These are phyloP conservation scores for Siderastrea siderea DNA, from an alignment of 92 coral and sea anemone species.

Conservation along the genomic window DNA sequence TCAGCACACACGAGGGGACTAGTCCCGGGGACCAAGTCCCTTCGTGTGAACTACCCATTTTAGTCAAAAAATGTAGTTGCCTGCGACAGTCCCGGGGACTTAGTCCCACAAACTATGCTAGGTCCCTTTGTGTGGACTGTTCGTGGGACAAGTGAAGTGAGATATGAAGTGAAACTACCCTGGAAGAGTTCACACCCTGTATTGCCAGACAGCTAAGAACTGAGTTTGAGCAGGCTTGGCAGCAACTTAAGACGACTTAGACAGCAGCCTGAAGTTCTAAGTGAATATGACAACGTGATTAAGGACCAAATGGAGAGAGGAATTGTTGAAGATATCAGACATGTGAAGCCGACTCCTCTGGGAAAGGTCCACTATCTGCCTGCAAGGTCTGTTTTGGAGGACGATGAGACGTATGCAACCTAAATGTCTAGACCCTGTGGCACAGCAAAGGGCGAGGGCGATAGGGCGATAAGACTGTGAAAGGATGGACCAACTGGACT, in stretches of 20 bases:
- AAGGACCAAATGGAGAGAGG: slow-evolving; percentile 49
- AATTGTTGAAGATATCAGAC: slow-evolving; percentile 14
- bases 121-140: too few species aligned
- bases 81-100: too few species aligned
- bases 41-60: too few species aligned
- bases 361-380: slow-evolving; percentile 59
- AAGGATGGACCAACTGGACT: too few species aligned
- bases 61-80: too few species aligned
- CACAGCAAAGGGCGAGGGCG: too few species aligned
- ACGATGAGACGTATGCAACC: slow-evolving; percentile 45
- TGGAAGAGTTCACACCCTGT: slow-evolving; percentile 59
- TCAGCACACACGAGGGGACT: too few species aligned
- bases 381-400: slow-evolving; percentile 16
- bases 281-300: slow-evolving; percentile 46
- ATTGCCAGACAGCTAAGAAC: slow-evolving; percentile 58
- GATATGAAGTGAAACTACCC: slow-evolving; percentile 54
- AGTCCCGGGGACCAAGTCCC: too few species aligned
- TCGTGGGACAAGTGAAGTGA: too few species aligned
- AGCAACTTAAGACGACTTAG: slow-evolving; percentile 36
- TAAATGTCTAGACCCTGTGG: too few species aligned
- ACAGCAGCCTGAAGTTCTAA: slow-evolving; percentile 45
- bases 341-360: background rate
- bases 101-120: too few species aligned
- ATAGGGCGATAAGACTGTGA: too few species aligned
- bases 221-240: slow-evolving; percentile 28